Conservation (phyloP, 2,797 vertebrate species). For the Sebastes cheni region DNA sequence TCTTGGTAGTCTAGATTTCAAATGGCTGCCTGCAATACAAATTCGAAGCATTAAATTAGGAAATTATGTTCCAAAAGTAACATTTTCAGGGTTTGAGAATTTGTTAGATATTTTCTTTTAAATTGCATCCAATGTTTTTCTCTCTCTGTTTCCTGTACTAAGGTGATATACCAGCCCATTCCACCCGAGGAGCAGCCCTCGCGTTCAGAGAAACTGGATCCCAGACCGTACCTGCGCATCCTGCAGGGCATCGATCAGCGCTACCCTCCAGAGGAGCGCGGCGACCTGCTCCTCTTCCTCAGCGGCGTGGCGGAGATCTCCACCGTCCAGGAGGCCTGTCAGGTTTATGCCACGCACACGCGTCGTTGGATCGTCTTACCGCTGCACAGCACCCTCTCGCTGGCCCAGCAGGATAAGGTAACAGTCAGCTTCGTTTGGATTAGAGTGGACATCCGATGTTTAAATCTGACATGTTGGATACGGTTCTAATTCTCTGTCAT, state of each 20-base stretch:
- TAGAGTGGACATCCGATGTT: background rate
- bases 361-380: conserved; percentile 91
- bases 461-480: background rate
- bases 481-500: background rate
- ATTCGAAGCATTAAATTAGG: background rate
- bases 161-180: conserved; percentile 92
- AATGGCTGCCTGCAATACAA: background rate
- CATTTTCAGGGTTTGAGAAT: background rate
- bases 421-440: background rate
- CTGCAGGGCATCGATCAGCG: conserved; percentile 91
- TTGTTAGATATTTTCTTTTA: background rate
- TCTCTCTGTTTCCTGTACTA: background rate
- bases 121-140: background rate
- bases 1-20: background rate
- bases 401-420: conserved; percentile 93
- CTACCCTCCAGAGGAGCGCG: conserved; percentile 88
- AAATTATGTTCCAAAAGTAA: background rate
- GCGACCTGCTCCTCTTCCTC: conserved; percentile 92
- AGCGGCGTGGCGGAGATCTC: conserved; percentile 92
- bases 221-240: conserved; percentile 88
- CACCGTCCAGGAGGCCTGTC: conserved; percentile 86
- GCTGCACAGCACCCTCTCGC: conserved; percentile 91
- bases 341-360: conserved; percentile 87
- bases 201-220: conserved; percentile 87
- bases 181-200: conserved; percentile 82